Conservation (phyloP, 1,140 invertebrate species). For the Scylla paramamosain region DNA sequence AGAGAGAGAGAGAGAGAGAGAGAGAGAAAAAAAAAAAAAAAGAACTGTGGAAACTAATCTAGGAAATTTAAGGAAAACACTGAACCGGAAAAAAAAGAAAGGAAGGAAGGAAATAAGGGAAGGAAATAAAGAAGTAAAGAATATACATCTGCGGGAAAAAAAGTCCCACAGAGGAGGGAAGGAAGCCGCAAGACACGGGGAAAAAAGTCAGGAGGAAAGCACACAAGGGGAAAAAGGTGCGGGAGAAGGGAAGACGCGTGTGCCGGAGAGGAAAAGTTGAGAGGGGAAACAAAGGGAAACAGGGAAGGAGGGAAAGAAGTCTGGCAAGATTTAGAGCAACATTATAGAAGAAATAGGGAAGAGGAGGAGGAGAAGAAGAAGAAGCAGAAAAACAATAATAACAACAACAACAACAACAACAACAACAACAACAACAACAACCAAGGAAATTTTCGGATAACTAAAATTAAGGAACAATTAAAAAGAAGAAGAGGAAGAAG, state of each 20-base stretch:
- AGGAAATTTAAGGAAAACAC: too few relatives aligned
- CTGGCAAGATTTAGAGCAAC: neutral
- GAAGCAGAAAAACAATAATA: neutral
- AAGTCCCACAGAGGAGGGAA: too few relatives aligned
- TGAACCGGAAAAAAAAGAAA: too few relatives aligned
- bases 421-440: too few relatives aligned
- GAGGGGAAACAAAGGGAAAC: neutral
- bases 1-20: neutral
- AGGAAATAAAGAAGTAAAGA: neutral
- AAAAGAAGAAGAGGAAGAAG: neutral
- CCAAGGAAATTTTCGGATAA: too few relatives aligned
- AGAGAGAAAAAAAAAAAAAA: neutral
- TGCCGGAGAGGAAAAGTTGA: neutral
- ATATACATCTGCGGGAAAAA: too few relatives aligned
- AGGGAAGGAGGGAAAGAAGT: neutral
- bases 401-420: too few relatives aligned
- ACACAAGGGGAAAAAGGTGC: neutral
- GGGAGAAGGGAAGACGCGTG: neutral
- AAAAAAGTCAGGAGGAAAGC: neutral
- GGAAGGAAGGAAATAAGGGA: neutral
- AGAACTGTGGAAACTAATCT: too few relatives aligned
- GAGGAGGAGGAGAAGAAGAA: neutral
- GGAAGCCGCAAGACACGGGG: too few relatives aligned
- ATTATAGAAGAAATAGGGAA: neutral
- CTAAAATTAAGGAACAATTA: neutral